phyloP scores from a whole-genome alignment of 2,888 invertebrate genomes.

The Harpalus rubripes region DNA sequence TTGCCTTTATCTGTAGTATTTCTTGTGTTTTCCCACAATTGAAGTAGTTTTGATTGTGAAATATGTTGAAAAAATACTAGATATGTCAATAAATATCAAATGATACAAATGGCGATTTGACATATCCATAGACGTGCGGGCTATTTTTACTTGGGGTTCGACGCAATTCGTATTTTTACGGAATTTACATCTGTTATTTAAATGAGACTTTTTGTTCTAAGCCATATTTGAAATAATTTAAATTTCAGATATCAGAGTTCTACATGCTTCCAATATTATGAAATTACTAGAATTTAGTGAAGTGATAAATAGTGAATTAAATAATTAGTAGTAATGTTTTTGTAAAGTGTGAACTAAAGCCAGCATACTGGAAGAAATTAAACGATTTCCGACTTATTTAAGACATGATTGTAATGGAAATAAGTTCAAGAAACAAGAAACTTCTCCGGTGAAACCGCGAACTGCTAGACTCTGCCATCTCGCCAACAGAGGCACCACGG shows the following conservation, averaged over 20 bases:
- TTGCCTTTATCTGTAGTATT: not conserved
- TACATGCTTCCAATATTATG: too few relatives aligned
- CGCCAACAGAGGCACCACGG: slow-evolving; percentile 73
- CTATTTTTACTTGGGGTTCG: slow-evolving; percentile 33
- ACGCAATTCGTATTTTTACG: not conserved
- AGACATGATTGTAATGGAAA: slow-evolving; percentile 71
- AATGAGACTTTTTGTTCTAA: too few relatives aligned
- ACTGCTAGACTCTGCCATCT: slow-evolving; percentile 44
- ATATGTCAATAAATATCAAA: slow-evolving; percentile 62
- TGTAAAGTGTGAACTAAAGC: slow-evolving; percentile 7
- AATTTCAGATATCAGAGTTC: too few relatives aligned
- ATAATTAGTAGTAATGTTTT: not conserved
- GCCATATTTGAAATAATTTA: too few relatives aligned
- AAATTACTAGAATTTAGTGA: too few relatives aligned
- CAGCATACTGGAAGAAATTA: slow-evolving; percentile 75
- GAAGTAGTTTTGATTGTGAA: not conserved
- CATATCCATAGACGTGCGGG: slow-evolving; percentile 52
- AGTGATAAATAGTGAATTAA: too few relatives aligned
- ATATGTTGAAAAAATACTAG: not conserved
- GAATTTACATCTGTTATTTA: too few relatives aligned
- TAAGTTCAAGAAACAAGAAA: slow-evolving; percentile 22
- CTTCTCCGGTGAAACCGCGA: slow-evolving; percentile 23
- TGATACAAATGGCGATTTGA: slow-evolving; percentile 59
- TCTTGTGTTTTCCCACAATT: not conserved
- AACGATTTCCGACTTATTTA: slow-evolving; percentile 72